These are phyloP conservation scores for Lepidostoma basale DNA, from an alignment of 1,140 invertebrate species.

Conservation along the genomic window DNA sequence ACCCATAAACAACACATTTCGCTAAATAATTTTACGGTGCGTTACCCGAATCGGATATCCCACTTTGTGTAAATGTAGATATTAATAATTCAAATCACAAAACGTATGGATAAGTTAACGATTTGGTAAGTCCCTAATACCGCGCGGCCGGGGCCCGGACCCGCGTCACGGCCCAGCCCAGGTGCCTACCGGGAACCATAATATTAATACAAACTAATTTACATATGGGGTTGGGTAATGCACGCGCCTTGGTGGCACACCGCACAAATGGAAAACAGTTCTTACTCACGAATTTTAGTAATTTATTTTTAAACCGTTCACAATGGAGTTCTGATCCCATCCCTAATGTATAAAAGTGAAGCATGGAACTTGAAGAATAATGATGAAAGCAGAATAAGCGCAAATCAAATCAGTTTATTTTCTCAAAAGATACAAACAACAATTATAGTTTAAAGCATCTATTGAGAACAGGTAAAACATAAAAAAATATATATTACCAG, in stretches of 20 bases:
- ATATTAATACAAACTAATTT: conserved; percentile 47
- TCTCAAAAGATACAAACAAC: no score
- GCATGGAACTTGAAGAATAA: no score
- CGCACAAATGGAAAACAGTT: no score
- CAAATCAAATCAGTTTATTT: no score
- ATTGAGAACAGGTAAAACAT: no score
- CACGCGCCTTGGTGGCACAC: background rate
- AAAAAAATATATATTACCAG: no score
- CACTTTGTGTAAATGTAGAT: conserved; percentile 24
- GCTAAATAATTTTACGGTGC: background rate
- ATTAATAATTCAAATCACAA: conserved; percentile 46
- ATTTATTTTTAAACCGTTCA: no score
- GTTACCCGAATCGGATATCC: background rate
- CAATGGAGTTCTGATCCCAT: no score
- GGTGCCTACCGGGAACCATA: conserved; percentile 41
- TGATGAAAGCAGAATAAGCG: no score
- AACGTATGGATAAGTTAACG: conserved; percentile 46
- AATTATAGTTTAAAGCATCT: no score
- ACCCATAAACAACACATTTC: background rate
- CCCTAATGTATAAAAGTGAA: no score
- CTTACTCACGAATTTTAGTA: no score
- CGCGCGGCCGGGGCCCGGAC: conserved; percentile 37
- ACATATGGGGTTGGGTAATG: conserved; percentile 42
- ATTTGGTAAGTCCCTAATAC: conserved; percentile 42
- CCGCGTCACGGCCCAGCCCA: conserved; percentile 44